Percentiles rank a stretch among this genome's conserved stretches.
Evolutionary conservation across 2,888 invertebrate genomes (phyloP).

Genomic region (Hyposoter didymator): DNA sequence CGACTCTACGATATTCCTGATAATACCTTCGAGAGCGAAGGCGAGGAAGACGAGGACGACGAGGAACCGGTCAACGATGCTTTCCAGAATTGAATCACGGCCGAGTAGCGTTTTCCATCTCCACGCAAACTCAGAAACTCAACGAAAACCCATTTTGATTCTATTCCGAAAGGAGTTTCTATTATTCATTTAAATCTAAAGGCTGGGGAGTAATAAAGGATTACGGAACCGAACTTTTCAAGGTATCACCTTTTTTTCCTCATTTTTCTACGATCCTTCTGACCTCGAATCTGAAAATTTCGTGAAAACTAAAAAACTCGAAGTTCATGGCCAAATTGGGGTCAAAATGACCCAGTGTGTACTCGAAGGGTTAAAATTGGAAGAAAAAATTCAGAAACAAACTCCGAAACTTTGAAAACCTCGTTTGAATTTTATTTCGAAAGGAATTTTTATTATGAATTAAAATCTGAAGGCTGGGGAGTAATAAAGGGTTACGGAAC

Average conservation of each 20-base stretch:
- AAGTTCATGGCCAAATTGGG: too few relatives aligned
- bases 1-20: slow-evolving; percentile 99
- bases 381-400: too few relatives aligned
- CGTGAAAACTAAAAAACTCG: not conserved
- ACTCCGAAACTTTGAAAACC: too few relatives aligned
- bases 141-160: not conserved
- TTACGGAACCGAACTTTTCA: slow-evolving; percentile 4
- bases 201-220: slow-evolving; percentile 43
- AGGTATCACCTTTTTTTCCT: not conserved
- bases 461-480: too few relatives aligned
- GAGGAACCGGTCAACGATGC: slow-evolving; percentile 85
- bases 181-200: not conserved
- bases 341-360: too few relatives aligned
- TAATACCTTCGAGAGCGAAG: slow-evolving; percentile 99
- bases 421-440: too few relatives aligned
- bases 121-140: not conserved
- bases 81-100: slow-evolving; percentile 79
- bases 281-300: not conserved
- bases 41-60: slow-evolving; percentile 94
- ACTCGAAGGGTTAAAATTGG: too few relatives aligned
- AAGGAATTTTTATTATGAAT: too few relatives aligned
- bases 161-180: not conserved
- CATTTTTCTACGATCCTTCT: not conserved
- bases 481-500: not conserved
- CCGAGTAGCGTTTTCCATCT: not conserved